Base-by-base conservation (phyloP, 2,888 invertebrate species). In the Oxycera nigricornis region DNA sequence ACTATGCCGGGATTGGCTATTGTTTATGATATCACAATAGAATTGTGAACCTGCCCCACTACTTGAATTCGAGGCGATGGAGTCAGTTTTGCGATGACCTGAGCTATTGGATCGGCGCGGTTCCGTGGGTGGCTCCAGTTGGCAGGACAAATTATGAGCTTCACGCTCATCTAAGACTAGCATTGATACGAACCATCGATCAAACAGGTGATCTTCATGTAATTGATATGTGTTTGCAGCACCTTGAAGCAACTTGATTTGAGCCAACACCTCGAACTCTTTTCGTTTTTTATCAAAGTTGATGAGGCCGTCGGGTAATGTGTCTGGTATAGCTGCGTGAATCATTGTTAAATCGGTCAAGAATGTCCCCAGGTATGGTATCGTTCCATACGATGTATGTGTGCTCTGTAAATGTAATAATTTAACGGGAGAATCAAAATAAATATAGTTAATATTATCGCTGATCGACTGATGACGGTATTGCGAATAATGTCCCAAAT, bases 321-420 rank as follows among this genome's bases (percentile, higher is more conserved):
- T 55, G 11, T 96, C 96, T 0, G 95, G 94, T 82, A 94, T 95
- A 39, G 98, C 98, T 14, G 97, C 95, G 86, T 99, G 97, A 81
- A 98, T 96, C 97, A 98, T 98, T 1, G 97, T 98, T 78, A 99
- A 90, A 86, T 99, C 99, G 1, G 98, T 99, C 73, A 99, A 88
- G 86, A 99, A 99, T 2, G 98, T 98, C 28, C 98, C 98, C 77
- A 99, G 87, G 83, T 98, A 99, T 14, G 99, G 99, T 81, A 98
- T 96, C 1, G 98, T 98, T 17, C 98, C 98, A 82, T 96, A 92
- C 77, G 93, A 94, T 79, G 94, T 94, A 79, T 88, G 88, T 62
- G 89, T 89, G 77, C 91, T 88, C 82, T 88, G 84, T n/a, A n/a
- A n/a, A n/a, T n/a, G n/a, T n/a, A n/a, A n/a, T n/a, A n/a, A n/a